Evolutionary conservation across 1,140 invertebrate genomes (phyloP).

Genomic region (Drosophila kanapiae): DNA sequence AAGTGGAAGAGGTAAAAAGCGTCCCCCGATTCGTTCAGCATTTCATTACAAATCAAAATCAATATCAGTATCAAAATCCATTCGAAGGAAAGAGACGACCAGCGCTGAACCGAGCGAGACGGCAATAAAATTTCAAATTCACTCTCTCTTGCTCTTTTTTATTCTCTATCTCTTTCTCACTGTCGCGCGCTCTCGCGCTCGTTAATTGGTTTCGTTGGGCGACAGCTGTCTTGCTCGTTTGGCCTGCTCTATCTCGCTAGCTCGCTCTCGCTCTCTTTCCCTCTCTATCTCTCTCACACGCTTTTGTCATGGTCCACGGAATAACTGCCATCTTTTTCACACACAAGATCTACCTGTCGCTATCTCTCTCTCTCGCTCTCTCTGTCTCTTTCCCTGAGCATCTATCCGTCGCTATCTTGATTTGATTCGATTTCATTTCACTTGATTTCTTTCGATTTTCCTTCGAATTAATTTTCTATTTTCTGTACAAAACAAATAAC

Average conservation of each 20-base stretch:
- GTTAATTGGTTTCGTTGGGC: neutral
- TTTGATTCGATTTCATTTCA: conserved; percentile 17
- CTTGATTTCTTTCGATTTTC: neutral
- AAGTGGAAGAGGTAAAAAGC: conserved; percentile 83
- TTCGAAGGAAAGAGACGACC: conserved; percentile 33
- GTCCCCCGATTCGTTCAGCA: conserved; percentile 25
- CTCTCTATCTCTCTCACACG: conserved; percentile 40
- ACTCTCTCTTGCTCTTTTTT: neutral
- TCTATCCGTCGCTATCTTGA: conserved; percentile 17
- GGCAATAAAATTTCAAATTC: conserved; percentile 16
- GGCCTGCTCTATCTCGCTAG: conserved; percentile 3
- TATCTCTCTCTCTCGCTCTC: conserved; percentile 14
- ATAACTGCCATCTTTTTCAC: conserved; percentile 28
- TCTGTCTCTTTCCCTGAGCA: conserved; percentile 7
- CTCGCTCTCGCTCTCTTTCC: neutral
- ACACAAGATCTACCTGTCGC: conserved; percentile 4
- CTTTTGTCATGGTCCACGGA: conserved; percentile 40
- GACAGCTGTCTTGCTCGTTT: conserved; percentile 37
- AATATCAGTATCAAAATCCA: conserved; percentile 22
- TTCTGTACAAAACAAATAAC: conserved; percentile 52
- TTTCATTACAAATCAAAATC: conserved; percentile 16
- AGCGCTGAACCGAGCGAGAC: conserved; percentile 29
- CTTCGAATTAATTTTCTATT: conserved; percentile 25
- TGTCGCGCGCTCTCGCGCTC: neutral
- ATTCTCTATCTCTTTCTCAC: neutral